A percentile compares a stretch with the other conserved stretches of the same genome.
phyloP scores from a whole-genome alignment of 2,888 invertebrate species.

The Sipha maydis region DNA sequence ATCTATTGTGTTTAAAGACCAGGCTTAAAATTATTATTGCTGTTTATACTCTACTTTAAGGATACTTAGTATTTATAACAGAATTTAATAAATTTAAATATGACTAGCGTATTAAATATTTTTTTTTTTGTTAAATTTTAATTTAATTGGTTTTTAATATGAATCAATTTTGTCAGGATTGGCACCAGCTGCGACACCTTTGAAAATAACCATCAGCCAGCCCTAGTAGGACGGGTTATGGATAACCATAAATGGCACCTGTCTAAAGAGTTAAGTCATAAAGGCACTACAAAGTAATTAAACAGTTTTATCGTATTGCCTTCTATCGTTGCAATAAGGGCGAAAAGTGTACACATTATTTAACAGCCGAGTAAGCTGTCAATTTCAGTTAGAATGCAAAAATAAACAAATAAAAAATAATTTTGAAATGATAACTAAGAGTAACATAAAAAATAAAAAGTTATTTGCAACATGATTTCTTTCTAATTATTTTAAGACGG shows the following conservation, averaged over 20 bases:
- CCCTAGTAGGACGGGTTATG: background rate
- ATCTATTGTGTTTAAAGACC: background rate
- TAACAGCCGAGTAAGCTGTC: background rate
- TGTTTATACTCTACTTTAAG: background rate
- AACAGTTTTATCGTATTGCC: background rate
- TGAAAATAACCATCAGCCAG: background rate
- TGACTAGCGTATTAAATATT: background rate
- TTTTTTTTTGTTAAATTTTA: too few species aligned
- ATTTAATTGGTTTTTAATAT: background rate
- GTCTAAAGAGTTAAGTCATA: slow-evolving; percentile 16
- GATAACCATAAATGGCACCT: slow-evolving; percentile 28
- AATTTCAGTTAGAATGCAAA: background rate
- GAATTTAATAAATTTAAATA: background rate
- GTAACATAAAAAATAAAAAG: background rate
- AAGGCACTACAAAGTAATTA: slow-evolving; percentile 19
- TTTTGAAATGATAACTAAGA: background rate
- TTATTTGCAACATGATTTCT: background rate
- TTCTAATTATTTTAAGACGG: background rate
- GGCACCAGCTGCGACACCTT: background rate
- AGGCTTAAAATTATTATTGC: background rate
- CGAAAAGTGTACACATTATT: background rate
- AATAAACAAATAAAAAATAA: background rate
- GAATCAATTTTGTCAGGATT: background rate
- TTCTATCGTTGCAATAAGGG: background rate
- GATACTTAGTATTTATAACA: background rate